These are phyloP conservation scores for Lethenteron camtschaticum DNA, from an alignment of 2,113 vertebrate species.

Conservation along the genomic window DNA sequence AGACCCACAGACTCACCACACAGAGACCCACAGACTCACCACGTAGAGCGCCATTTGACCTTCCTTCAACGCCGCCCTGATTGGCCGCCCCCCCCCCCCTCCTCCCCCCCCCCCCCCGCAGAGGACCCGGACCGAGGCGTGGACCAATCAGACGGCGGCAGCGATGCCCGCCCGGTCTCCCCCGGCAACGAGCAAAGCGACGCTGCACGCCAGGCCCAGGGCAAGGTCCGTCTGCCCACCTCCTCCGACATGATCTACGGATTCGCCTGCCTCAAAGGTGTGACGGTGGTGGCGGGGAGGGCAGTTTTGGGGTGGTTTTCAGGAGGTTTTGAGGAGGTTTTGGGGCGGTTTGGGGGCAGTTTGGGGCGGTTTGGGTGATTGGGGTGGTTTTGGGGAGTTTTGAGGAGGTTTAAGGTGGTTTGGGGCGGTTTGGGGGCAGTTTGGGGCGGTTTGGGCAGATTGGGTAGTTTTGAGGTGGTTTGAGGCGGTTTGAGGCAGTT, in stretches of 20 bases:
- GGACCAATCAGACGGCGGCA: constrained; percentile 49
- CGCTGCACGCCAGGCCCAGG: constrained; percentile 35
- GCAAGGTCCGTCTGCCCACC: constrained; percentile 52
- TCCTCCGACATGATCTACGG: constrained; percentile 91
- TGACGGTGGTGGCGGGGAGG: constrained; percentile 12
- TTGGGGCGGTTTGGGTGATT: too few species aligned
- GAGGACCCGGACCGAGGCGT: constrained; percentile 52
- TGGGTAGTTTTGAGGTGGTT: too few species aligned
- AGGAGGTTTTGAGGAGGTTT: too few species aligned
- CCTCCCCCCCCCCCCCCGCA: constrained; percentile 9
- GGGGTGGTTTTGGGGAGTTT: too few species aligned
- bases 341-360: too few species aligned
- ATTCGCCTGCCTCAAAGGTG: constrained; percentile 86
- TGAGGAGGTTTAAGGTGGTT: too few species aligned
- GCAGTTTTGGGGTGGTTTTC: too few species aligned
- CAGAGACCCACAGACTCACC: too few species aligned
- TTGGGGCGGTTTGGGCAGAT: too few species aligned
- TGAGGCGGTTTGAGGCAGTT: too few species aligned
- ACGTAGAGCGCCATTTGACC: not conserved
- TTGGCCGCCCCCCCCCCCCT: not conserved
- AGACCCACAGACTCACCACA: too few species aligned
- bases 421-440: too few species aligned
- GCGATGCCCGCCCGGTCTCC: constrained; percentile 22
- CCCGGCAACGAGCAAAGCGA: constrained; percentile 51
- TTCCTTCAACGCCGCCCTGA: constrained; percentile 25